Conservation (phyloP, 2,888 invertebrate genomes). For the Anaspis maculata region DNA sequence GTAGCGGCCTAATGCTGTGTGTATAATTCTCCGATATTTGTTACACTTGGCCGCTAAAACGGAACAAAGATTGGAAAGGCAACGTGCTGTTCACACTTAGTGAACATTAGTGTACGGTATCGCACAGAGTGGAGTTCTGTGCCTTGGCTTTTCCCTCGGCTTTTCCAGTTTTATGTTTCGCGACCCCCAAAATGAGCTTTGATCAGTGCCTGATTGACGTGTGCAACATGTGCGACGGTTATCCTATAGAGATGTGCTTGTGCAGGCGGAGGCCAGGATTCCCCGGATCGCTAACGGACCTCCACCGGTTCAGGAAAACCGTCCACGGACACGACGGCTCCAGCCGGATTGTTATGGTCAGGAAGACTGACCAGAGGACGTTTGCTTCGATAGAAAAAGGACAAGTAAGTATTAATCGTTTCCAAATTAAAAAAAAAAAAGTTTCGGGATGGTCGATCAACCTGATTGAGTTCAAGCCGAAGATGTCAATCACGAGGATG, state of each 20-base stretch:
- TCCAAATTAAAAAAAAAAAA: too few species aligned
- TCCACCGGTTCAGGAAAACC: slow-evolving; percentile 38
- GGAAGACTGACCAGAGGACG: slow-evolving; percentile 59
- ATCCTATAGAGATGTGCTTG: slow-evolving; percentile 24
- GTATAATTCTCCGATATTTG: slow-evolving; percentile 21
- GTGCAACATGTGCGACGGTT: slow-evolving; percentile 22
- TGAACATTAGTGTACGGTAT: slow-evolving; percentile 26
- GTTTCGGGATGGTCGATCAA: too few species aligned
- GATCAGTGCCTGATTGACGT: slow-evolving; percentile 9
- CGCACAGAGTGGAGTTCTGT: too few species aligned
- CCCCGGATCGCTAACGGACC: slow-evolving; percentile 37
- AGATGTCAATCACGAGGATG: too few species aligned
- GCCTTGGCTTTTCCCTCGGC: too few species aligned
- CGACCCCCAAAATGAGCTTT: slow-evolving; percentile 12
- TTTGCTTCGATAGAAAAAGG: slow-evolving; percentile 52
- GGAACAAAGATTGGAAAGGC: slow-evolving; percentile 39
- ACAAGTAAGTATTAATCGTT: slow-evolving; percentile 40
- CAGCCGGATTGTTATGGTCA: slow-evolving; percentile 58
- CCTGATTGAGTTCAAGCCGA: too few species aligned
- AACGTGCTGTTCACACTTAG: slow-evolving; percentile 27
- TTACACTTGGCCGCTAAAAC: slow-evolving; percentile 40
- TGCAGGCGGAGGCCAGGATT: slow-evolving; percentile 35
- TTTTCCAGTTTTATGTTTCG: too few species aligned
- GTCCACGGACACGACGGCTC: slow-evolving; percentile 45
- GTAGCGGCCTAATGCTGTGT: not conserved